These are phyloP conservation scores for Callospermophilus lateralis DNA, from an alignment of 2,113 vertebrate species.

Conservation along the genomic window DNA sequence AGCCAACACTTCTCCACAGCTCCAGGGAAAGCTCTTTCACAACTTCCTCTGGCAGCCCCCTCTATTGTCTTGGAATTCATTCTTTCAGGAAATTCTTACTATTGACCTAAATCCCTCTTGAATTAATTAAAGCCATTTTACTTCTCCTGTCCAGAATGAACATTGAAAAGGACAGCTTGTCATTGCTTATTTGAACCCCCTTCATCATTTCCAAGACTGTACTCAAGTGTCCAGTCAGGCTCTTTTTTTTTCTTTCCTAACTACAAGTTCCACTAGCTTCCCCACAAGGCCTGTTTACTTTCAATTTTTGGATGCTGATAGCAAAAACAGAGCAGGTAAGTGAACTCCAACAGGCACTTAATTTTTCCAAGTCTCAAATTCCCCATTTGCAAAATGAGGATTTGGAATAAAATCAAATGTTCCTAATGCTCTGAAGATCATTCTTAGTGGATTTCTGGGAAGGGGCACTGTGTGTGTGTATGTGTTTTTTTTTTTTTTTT, in stretches of 20 bases:
- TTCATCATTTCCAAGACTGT: conserved; percentile 67
- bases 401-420: conserved; percentile 60
- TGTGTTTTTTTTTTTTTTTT: no score
- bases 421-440: conserved; percentile 23
- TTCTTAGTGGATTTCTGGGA: conserved; percentile 46
- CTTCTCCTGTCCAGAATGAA: conserved; percentile 56
- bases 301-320: conserved; percentile 40
- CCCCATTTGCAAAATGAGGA: conserved; percentile 25
- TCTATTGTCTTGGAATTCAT: conserved; percentile 63
- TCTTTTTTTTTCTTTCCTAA: background rate
- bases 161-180: conserved; percentile 71
- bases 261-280: conserved; percentile 17
- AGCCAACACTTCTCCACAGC: background rate
- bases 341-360: conserved; percentile 21
- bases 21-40: conserved; percentile 24
- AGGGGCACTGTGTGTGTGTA: background rate
- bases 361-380: conserved; percentile 23
- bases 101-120: conserved; percentile 72
- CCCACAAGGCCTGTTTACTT: conserved; percentile 31
- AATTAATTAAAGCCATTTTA: conserved; percentile 80
- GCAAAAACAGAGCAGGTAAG: background rate
- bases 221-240: conserved; percentile 50
- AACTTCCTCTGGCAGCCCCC: conserved; percentile 10
- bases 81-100: conserved; percentile 66
- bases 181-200: conserved; percentile 57